Base-by-base conservation (phyloP, 2,797 vertebrate species). In the Gymnopithys bicolor region DNA sequence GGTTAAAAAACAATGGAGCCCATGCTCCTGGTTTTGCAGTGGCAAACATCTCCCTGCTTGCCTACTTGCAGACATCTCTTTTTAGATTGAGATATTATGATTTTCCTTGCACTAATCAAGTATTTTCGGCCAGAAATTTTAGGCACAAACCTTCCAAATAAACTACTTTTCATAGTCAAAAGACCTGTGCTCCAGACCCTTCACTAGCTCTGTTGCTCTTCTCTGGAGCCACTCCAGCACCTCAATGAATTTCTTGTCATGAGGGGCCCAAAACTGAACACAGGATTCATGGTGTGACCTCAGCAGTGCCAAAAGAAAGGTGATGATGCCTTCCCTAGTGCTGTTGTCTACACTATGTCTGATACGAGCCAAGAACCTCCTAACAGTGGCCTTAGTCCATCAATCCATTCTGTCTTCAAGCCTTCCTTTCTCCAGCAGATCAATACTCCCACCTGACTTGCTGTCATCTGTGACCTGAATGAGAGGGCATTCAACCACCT, bases 221-320 rank as follows among this genome's bases (percentile, higher is more conserved):
- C 21, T 13, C 4, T 13, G 11, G 60, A 55, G 9, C 6, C 16
- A 4, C 8, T 43, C 13, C 16, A 30, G 43, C 4, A 13, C 41
- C 27, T 55, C 35, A 13, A 4, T n/a, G 16, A n/a, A 48, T n/a
- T 52, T 37, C 33, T 30, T 55, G 7, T 10, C 24, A 24, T 30
- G 23, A 48, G 46, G 10, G 19, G 11, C 7, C 35, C 43, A 41
- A 45, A 43, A 49, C 12, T 10, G 27, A 24, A 7, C 32, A 5
- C 7, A 19, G 32, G 13, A 51, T n/a, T 58, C 6, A 3, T 32
- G 17, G 17, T 19, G 28, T 9, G 9, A 18, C 45, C 39, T 53
- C 19, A 32, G 12, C 39, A 53, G 33, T 14, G 18, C 33, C 1
- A 0, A 5, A 5, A 18, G 4, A 15, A 41, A 11, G 5, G 24